A percentile compares a stretch with the other conserved stretches of the same genome.
phyloP scores from a whole-genome alignment of 2,113 vertebrate species.

The Mobula birostris region DNA sequence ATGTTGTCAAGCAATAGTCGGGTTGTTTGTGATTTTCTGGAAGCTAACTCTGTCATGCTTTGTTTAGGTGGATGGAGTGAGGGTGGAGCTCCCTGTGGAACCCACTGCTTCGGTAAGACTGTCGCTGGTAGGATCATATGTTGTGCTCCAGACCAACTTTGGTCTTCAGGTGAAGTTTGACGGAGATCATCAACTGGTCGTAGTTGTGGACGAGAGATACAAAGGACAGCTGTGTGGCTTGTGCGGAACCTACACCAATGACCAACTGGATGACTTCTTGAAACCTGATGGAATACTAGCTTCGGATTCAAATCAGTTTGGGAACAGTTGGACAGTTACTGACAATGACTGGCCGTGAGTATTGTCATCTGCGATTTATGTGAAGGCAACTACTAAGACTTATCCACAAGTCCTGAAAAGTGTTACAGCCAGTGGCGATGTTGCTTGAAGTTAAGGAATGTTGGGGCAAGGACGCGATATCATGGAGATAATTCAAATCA shows the following conservation, averaged over 20 bases:
- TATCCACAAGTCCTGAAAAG: background rate
- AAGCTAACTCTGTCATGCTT: background rate
- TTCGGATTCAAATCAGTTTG: constrained; percentile 52
- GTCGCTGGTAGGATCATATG: constrained; percentile 42
- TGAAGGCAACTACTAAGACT: background rate
- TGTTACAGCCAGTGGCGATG: background rate
- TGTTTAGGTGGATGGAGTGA: constrained; percentile 14
- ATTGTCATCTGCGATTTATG: background rate
- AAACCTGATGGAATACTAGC: constrained; percentile 51
- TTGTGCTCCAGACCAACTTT: constrained; percentile 53
- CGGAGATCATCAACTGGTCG: constrained; percentile 54
- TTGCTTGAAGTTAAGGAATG: background rate
- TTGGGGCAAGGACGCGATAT: no score
- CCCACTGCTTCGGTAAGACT: constrained; percentile 45
- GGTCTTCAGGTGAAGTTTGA: constrained; percentile 59
- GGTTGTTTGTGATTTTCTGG: background rate
- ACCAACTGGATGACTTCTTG: constrained; percentile 58
- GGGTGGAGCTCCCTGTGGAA: constrained; percentile 45
- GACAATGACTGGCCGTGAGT: constrained; percentile 52
- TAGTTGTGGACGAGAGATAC: constrained; percentile 61
- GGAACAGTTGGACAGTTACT: constrained; percentile 57
- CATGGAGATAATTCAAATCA: background rate
- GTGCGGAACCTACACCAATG: constrained; percentile 62
- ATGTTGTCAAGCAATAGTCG: background rate
- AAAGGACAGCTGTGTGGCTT: constrained; percentile 58